phyloP scores from a whole-genome alignment of 2,797 vertebrate species.

The Pseudochaenichthys georgianus region DNA sequence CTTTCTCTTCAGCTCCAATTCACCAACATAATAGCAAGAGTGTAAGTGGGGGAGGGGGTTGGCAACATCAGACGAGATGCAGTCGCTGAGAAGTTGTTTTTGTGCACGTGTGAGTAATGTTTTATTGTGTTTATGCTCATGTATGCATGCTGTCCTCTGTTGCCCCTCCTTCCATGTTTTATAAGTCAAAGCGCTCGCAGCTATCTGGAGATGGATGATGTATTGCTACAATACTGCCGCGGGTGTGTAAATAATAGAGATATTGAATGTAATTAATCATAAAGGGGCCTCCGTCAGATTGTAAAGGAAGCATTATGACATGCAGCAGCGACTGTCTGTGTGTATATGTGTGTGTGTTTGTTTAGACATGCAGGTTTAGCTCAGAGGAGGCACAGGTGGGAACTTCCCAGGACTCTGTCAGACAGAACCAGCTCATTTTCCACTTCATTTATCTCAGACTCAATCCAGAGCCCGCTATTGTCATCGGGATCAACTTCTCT shows the following conservation, averaged over 20 bases:
- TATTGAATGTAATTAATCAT: conserved; percentile 60
- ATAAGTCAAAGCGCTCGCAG: conserved; percentile 25
- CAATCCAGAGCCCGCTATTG: conserved; percentile 15
- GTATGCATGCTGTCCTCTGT: conserved; percentile 9
- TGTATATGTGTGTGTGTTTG: conserved; percentile 19
- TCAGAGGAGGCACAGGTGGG: conserved; percentile 50
- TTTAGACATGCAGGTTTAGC: conserved; percentile 35
- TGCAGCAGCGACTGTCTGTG: background rate
- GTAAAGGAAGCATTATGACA: conserved; percentile 25
- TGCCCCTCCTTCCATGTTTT: conserved; percentile 17
- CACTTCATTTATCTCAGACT: conserved; percentile 61
- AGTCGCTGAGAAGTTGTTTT: conserved; percentile 50
- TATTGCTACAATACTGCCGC: conserved; percentile 24
- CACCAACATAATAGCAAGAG: conserved; percentile 72
- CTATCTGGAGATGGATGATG: conserved; percentile 42
- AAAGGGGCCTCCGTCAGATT: conserved; percentile 25
- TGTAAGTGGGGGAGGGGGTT: conserved; percentile 14
- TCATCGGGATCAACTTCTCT: background rate
- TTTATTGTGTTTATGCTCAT: conserved; percentile 33
- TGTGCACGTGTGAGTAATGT: conserved; percentile 60
- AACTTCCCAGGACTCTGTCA: conserved; percentile 34
- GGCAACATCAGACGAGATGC: conserved; percentile 29
- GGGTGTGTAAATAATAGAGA: conserved; percentile 55
- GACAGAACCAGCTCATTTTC: conserved; percentile 48
- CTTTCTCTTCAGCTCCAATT: conserved; percentile 83